Evolutionary conservation across 2,888 invertebrate genomes (phyloP).

Genomic region (Lochmaea capreae): DNA sequence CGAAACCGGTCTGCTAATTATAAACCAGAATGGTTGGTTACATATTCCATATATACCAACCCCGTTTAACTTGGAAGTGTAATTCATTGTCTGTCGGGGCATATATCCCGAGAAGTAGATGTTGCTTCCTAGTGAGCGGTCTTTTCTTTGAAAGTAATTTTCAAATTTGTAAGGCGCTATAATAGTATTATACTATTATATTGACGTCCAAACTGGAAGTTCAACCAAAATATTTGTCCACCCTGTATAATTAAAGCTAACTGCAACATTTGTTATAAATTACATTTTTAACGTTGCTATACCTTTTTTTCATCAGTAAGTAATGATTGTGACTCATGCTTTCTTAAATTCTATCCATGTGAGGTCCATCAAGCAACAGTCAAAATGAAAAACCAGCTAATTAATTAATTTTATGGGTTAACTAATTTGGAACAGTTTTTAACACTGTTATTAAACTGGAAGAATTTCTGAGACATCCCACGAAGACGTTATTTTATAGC

Average conservation of each 20-base stretch:
- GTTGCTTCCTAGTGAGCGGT: too few relatives aligned
- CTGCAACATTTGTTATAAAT: neutral
- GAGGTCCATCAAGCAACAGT: neutral
- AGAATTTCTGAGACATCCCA: neutral
- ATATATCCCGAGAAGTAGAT: too few relatives aligned
- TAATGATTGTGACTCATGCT: constrained; percentile 2
- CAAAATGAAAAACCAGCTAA: neutral
- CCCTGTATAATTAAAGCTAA: neutral
- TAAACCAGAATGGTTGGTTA: too few relatives aligned
- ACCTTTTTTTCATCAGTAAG: neutral
- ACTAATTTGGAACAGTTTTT: constrained; percentile 9
- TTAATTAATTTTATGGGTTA: constrained; percentile 13
- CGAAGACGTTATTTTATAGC: neutral
- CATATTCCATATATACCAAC: too few relatives aligned
- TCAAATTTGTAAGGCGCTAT: too few relatives aligned
- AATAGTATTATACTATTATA: too few relatives aligned
- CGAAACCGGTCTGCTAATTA: too few relatives aligned
- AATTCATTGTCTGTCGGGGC: too few relatives aligned
- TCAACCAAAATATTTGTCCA: too few relatives aligned
- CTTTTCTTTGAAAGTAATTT: too few relatives aligned
- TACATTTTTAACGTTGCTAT: neutral
- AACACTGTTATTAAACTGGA: constrained; percentile 1
- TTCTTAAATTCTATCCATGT: constrained; percentile 7
- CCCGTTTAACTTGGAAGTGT: too few relatives aligned
- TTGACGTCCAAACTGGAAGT: too few relatives aligned